Evolutionary conservation across 2,888 invertebrate species (phyloP).

Genomic region (Epinotia nisella): DNA sequence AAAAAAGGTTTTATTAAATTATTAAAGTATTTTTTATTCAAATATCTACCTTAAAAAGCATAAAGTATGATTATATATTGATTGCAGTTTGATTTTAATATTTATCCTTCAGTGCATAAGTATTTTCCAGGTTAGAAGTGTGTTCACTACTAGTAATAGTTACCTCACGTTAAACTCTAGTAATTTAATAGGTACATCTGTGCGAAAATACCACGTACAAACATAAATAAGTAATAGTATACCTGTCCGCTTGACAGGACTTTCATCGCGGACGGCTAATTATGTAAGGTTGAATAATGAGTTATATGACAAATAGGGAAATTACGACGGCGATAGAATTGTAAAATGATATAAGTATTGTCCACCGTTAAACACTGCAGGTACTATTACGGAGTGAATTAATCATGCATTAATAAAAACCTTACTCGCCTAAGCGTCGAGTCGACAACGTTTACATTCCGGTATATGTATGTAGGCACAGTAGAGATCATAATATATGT

Average conservation of each 20-base stretch:
- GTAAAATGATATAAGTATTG: conserved; percentile 10
- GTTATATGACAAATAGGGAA: conserved; percentile 10
- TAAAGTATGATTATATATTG: too few relatives aligned
- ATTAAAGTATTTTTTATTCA: too few relatives aligned
- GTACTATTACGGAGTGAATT: conserved; percentile 2
- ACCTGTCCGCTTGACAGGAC: conserved; percentile 1
- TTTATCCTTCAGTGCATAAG: too few relatives aligned
- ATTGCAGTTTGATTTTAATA: too few relatives aligned
- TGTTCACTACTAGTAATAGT: too few relatives aligned
- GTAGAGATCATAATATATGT: too few relatives aligned
- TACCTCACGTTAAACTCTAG: conserved; percentile 1
- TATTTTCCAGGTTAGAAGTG: too few relatives aligned
- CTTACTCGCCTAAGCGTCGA: not conserved
- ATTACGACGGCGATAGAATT: conserved; percentile 9
- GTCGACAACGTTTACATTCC: not conserved
- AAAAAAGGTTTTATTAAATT: too few relatives aligned
- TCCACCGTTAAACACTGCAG: not conserved
- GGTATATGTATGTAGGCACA: not conserved
- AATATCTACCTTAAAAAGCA: too few relatives aligned
- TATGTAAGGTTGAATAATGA: conserved; percentile 15
- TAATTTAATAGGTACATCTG: not conserved
- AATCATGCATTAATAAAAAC: not conserved
- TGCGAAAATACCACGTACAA: not conserved
- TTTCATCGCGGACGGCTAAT: conserved; percentile 18
- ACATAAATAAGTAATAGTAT: conserved; percentile 10